Base-by-base conservation (phyloP, 53 echinoderm and acorn worm species). In the Antedon mediterranea region DNA sequence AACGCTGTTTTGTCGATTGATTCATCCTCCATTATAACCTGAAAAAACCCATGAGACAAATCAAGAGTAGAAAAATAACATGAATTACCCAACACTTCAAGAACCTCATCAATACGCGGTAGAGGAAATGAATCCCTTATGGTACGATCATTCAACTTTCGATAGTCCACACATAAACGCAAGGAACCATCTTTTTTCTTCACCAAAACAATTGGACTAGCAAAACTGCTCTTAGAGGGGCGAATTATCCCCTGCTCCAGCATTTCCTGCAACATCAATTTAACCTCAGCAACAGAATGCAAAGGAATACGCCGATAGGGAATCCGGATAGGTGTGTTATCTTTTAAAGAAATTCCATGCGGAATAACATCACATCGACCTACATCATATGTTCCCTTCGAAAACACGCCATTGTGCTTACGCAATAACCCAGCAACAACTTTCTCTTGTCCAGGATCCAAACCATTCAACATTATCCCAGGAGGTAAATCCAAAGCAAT, bases 121-220 rank as follows among this genome's bases (percentile, higher is more conserved):
- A 77, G 43, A 14, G 77, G 34, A 37, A 77, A 77, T 0, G 77
- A 34, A n/a, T 77, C 77, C 77, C 43, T 26, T 9, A 20, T 29
- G 28, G 77, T 77, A 7, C 43, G 28, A 33, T 7, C 77, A 31
- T 79, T 79, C 43, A 79, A 70, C 20, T 41, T 28, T 28, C 78
- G 33, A 41, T 37, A 78, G 43, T 78, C 78, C 7, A 78, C 26
- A 41, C 79, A 79, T 28, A 79, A 70, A 28, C 79, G 79, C 3
- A 79, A 70, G 9, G 31, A 32, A 7, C 79, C 70, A 44, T 79
- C 79, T 29, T 79, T 79, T 71, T 79, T 79, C n/a, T 70, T 28
- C 3, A 79, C 71, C 30, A 43, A 26, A 6, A 79, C 79, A 11
- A 79, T 30, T 71, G 79, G 79, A 30, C 57, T 57, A 29, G 79